Conservation (phyloP, 64 coral and sea anemone species). For the Astreopora myriophthalma region DNA sequence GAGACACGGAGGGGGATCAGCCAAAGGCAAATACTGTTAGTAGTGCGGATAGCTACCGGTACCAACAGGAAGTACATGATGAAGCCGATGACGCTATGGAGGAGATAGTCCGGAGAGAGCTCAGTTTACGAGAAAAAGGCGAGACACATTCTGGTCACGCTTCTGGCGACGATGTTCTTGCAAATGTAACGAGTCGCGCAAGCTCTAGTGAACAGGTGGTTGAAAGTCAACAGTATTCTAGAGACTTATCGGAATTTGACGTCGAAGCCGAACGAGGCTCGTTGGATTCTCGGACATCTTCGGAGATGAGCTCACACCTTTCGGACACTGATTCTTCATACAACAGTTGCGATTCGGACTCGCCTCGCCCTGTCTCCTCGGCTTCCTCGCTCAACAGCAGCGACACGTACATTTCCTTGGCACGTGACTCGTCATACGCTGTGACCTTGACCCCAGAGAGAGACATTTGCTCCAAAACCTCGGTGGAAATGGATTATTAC, state of each 20-base stretch:
- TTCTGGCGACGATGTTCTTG: background rate
- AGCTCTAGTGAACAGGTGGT: background rate
- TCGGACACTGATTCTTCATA: slow-evolving; percentile 92
- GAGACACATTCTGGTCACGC: background rate
- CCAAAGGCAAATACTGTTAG: background rate
- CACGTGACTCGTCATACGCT: slow-evolving; percentile 28
- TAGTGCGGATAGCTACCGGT: background rate
- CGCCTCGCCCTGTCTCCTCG: slow-evolving; percentile 61
- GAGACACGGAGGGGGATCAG: background rate
- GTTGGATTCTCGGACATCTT: background rate
- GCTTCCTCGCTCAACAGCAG: slow-evolving; percentile 62
- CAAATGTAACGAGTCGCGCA: background rate
- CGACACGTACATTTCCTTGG: slow-evolving; percentile 73
- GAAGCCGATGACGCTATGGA: slow-evolving; percentile 76
- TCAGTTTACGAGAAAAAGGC: slow-evolving; percentile 10
- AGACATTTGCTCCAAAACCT: slow-evolving; percentile 37
- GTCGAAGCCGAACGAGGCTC: background rate
- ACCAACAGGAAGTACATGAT: slow-evolving; percentile 18
- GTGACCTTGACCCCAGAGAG: slow-evolving; percentile 54
- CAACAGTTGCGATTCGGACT: slow-evolving; percentile 72
- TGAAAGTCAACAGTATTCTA: background rate
- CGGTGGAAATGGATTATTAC: slow-evolving; percentile 59
- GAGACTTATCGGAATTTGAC: background rate
- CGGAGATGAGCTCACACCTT: slow-evolving; percentile 11
- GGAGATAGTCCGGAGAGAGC: slow-evolving; percentile 25